Evolutionary conservation across 2,113 vertebrate species (phyloP), one percentile per base, ranked within the genome.

Genomic region (Girardinichthys multiradiatus): DNA sequence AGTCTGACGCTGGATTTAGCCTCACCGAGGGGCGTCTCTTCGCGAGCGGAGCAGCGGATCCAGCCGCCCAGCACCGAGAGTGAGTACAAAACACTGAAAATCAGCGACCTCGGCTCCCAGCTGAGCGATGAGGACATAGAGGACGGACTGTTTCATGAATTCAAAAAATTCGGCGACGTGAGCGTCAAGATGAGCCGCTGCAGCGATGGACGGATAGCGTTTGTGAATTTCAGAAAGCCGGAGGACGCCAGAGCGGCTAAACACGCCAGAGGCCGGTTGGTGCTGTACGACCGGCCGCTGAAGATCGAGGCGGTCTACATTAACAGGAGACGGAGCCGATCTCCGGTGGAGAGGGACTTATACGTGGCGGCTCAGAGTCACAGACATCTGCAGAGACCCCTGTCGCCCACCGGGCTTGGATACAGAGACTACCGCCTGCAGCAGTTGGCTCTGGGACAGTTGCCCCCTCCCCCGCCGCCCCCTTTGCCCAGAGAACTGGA

Each of bases 41-140:
- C 94, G 19, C 94, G 96, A 57, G 91, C 79, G 59, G 93, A 95
- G 64, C 90, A 84, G 80, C 90, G 93, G 14, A 80, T 91, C 0
- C 93, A 85, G 70, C 89, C 92, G 45, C 88, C 88, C 48, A 62
- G 69, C 57, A 61, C 80, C 76, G 94, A 95, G 86, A 94, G 92
- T 75, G 97, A 98, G 92, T 97, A 99, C 93, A 98, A 97, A 90
- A 98, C 98, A 13, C 93, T 99, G 5, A 97, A 97, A 89, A 98
- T 99, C 57, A 98, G 98, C 74, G 96, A 97, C 77, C 87, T 99
- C 85, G 98, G 98, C 82, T 96, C 96, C 3, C 96, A 96, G 90
- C 85, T 99, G 67, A 98, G 95, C 83, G 97, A 99, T 88, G 98
- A 97, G 80, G 97, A 97, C 21, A 95, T 99, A 70, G 98, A 99